phyloP scores from a whole-genome alignment of 2,797 vertebrate genomes.

The Mus caroli region DNA sequence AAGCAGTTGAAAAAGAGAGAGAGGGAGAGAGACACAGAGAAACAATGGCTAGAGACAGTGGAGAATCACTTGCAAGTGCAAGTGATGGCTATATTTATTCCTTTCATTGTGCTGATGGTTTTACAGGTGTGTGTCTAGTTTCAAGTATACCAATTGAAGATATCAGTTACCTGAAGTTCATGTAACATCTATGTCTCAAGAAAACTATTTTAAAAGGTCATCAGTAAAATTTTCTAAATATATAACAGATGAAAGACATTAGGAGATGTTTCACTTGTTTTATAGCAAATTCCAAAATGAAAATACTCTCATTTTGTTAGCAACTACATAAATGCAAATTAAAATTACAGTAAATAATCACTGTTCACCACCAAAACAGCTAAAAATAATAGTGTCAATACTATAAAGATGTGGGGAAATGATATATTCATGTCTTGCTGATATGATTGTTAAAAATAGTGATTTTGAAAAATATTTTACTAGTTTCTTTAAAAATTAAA shows the following conservation, averaged over 20 bases:
- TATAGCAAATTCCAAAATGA: neutral
- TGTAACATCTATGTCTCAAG: neutral
- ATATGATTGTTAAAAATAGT: neutral
- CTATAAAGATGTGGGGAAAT: neutral
- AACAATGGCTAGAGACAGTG: neutral
- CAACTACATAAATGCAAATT: neutral
- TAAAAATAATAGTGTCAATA: neutral
- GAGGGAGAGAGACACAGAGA: neutral
- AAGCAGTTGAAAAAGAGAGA: neutral
- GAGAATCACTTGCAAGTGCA: neutral
- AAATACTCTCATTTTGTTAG: neutral
- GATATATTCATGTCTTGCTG: neutral
- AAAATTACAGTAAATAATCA: neutral
- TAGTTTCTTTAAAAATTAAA: neutral
- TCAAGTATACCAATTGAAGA: neutral
- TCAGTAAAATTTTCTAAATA: neutral
- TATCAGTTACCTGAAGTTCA: neutral
- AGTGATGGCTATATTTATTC: neutral
- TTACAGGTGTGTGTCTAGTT: neutral
- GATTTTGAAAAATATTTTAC: neutral
- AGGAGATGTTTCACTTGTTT: neutral
- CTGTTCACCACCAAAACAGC: neutral
- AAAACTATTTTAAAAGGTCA: neutral
- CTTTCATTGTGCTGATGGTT: neutral
- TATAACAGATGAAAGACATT: neutral